Base-by-base conservation (phyloP, 2,888 invertebrate genomes). In the Eustalomyia histrio region DNA sequence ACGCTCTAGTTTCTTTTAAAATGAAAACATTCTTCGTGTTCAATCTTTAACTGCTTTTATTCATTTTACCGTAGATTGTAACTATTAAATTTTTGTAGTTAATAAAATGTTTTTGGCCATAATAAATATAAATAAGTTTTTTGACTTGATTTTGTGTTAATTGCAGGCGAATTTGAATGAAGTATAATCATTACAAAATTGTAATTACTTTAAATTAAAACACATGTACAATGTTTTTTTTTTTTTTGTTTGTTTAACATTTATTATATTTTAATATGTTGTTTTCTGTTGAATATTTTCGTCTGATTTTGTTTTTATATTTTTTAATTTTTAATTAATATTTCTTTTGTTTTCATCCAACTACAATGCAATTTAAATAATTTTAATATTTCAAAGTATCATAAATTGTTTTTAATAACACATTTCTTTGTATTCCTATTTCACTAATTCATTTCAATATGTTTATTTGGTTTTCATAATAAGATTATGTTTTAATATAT, bases 261-360 rank as follows among this genome's bases (percentile, higher is more conserved):
- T 80, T 76, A 72, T 80, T 71, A 67, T 72, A 69, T 67, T 67
- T 82, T 79, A 82, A 76, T 61, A 57, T 57, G 35, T 78, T 81
- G 39, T 55, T 50, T 69, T 67, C 65, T 72, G 21, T 73, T 68
- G 60, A 71, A 47, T 65, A 68, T 83, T 83, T 84, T 84, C 73
- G 82, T 80, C 83, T 55, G 78, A 73, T 84, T 74, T 55, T 74
- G 43, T 74, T 81, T 83, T 83, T 43, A 2, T 79, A 61, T 72
- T 68, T 50, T 58, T 65, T 72, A 53, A 76, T 76, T 75, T 76
- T 80, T 76, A 67, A 14, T 79, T 68, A 65, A 69, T 82, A 71
- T 78, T 57, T 76, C 33, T 80, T 53, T 80, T 52, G 50, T 72
- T 75, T 65, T 55, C 57, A 74, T 63, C 69, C 78, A 63, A 68